Evolutionary conservation across 2,113 vertebrate genomes (phyloP).

Genomic region (Clupea harengus): DNA sequence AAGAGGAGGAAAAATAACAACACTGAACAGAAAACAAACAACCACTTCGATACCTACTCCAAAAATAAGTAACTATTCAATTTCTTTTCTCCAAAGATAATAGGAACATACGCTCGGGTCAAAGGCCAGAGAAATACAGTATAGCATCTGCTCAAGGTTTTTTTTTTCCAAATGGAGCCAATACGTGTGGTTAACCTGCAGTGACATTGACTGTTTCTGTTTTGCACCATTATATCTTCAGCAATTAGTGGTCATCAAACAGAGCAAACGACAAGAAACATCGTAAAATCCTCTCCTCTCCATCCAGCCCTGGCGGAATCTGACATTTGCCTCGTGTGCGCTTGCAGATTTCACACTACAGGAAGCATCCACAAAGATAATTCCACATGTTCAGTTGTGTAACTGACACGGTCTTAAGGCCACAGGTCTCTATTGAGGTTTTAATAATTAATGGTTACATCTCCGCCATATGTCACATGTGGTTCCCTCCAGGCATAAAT

Average conservation of each 20-base stretch:
- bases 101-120: neutral
- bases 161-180: neutral
- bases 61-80: neutral
- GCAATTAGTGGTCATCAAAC: neutral
- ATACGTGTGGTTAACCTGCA: neutral
- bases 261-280: neutral
- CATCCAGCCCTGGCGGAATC: neutral
- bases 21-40: neutral
- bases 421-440: neutral
- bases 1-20: neutral
- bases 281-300: neutral
- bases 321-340: neutral
- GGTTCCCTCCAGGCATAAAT: neutral
- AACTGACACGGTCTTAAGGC: neutral
- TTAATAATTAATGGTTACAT: constrained; percentile 15
- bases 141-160: neutral
- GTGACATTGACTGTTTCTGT: neutral
- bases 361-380: neutral
- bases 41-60: neutral
- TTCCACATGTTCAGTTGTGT: neutral
- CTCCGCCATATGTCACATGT: neutral
- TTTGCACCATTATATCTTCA: neutral
- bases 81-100: neutral
- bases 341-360: neutral
- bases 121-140: neutral